Evolutionary conservation across 2,113 vertebrate species (phyloP).

Genomic region (Hippocampus abdominalis): DNA sequence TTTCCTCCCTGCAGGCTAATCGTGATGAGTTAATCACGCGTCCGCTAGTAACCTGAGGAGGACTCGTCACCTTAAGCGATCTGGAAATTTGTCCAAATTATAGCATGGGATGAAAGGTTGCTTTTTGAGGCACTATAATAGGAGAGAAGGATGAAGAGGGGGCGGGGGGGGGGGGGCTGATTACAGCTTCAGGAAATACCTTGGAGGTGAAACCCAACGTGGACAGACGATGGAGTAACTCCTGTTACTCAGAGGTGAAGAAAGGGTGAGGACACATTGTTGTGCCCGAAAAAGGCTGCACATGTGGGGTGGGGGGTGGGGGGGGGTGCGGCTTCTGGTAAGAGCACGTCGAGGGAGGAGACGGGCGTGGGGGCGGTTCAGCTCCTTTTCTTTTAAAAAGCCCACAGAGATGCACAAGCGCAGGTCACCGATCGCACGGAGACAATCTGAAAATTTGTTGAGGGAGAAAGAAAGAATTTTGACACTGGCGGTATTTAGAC

Average conservation of each 20-base stretch:
- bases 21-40: conserved; percentile 52
- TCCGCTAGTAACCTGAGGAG: conserved; percentile 49
- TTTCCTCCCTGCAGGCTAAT: conserved; percentile 48
- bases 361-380: conserved; percentile 21
- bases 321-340: conserved; percentile 55
- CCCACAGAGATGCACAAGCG: conserved; percentile 15
- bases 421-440: conserved; percentile 23
- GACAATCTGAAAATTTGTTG: conserved; percentile 7
- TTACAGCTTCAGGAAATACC: conserved; percentile 72
- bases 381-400: conserved; percentile 39
- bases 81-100: conserved; percentile 69
- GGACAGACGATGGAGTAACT: conserved; percentile 58
- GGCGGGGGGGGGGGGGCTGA: conserved; percentile 39
- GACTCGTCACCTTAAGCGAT: conserved; percentile 35
- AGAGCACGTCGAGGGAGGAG: conserved; percentile 46
- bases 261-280: conserved; percentile 23
- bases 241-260: conserved; percentile 39
- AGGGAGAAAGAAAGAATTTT: neutral
- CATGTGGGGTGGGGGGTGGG: conserved; percentile 25
- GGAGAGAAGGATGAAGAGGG: neutral
- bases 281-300: conserved; percentile 70
- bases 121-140: conserved; percentile 20
- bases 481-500: neutral
- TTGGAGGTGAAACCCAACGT: conserved; percentile 62
- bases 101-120: conserved; percentile 12